Base-by-base conservation (phyloP, 2,797 vertebrate species). In the Xerus rutilus region DNA sequence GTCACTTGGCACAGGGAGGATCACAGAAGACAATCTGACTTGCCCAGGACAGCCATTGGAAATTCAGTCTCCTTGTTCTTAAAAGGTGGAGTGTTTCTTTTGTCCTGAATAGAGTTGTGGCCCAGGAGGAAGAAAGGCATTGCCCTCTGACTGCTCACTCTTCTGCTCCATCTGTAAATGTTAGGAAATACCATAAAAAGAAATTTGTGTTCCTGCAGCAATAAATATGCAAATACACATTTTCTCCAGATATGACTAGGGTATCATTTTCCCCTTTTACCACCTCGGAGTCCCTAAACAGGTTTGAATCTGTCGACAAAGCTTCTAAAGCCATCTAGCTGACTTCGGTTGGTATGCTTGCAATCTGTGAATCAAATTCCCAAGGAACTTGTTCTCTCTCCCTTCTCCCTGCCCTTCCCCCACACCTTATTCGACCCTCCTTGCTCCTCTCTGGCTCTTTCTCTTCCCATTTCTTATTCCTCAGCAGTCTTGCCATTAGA, bases 101-200 rank as follows among this genome's bases (percentile, higher is more conserved):
- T 28, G 65, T 11, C 73, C 20, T 43, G 35, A 92, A 86, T 52
- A 76, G 93, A 96, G 62, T 70, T 74, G 62, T 39, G 73, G 67
- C 21, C 57, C n/a, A 4, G 59, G 74, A 64, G 64, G 52, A 95
- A 88, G 91, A 96, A 96, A 76, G 35, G 92, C 92, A 95, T 89
- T 73, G 97, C 84, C 62, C 92, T 74, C 97, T 97, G 54, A 85
- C 97, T 81, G 97, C 70, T 97, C 59, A 52, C 39, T 25, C 95
- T 93, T 94, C 95, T 97, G 96, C 65, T 96, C 89, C 62, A 87
- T 88, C 96, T 97, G 93, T 89, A 96, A 97, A 91, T 93, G 96
- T 93, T 95, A 94, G 94, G 91, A 79, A 95, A 87, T 25, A 49
- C 85, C 45, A 43, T 96, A 83, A 95, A 93, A 92, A 90, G 94